Conservation (phyloP, 2,797 vertebrate genomes). For the Platyrinchus mystaceus region DNA sequence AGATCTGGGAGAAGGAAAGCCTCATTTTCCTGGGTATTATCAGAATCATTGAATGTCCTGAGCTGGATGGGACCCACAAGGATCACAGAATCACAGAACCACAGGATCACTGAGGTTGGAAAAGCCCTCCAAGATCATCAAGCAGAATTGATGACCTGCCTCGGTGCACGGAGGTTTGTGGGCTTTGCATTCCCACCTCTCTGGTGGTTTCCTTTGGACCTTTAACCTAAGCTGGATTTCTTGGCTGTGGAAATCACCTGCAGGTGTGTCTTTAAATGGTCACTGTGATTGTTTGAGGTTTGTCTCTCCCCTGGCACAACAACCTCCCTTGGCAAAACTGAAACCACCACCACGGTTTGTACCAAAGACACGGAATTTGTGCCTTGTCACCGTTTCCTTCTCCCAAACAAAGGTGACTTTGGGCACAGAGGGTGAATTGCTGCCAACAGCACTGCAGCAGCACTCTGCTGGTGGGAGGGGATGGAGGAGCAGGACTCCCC, state of each 20-base stretch:
- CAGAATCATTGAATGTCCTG: not conserved
- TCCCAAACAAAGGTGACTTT: not conserved
- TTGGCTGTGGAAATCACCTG: not conserved
- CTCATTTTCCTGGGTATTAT: not conserved
- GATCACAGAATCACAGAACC: not conserved
- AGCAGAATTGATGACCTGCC: not conserved
- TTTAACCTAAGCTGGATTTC: not conserved
- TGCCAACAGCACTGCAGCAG: not conserved
- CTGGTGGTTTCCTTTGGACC: not conserved
- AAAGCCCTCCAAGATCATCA: not conserved
- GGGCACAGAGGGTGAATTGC: not conserved
- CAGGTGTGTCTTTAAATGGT: slow-evolving; percentile 10
- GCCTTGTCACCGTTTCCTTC: not conserved
- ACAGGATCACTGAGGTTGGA: not conserved
- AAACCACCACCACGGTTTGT: not conserved
- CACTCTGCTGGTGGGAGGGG: not conserved
- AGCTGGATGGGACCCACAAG: not conserved
- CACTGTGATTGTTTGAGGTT: not conserved
- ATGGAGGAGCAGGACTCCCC: not conserved
- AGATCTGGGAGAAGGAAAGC: not conserved
- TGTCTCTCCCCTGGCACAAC: not conserved
- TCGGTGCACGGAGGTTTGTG: accelerated
- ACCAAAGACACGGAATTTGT: not conserved
- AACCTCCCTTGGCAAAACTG: not conserved
- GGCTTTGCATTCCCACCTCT: not conserved